These are phyloP conservation scores for Thereva nobilitata DNA, from an alignment of 2,888 invertebrate species.

Conservation along the genomic window DNA sequence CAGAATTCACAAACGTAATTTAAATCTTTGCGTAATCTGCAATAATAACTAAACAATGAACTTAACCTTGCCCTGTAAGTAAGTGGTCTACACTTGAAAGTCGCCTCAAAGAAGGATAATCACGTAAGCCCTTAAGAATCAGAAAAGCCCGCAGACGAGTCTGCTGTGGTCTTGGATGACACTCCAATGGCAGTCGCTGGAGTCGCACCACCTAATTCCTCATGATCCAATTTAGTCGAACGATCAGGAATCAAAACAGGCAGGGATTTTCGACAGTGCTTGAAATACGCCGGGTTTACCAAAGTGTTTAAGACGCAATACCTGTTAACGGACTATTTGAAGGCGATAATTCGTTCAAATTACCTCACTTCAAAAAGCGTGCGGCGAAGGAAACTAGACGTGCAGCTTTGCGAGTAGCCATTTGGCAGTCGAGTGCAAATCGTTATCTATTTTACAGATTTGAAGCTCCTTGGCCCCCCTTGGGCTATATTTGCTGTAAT, in stretches of 20 bases:
- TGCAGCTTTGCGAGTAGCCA: no score
- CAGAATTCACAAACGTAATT: background rate
- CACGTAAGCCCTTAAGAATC: conserved; percentile 36
- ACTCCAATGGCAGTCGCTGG: background rate
- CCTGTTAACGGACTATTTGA: no score
- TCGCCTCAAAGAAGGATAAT: conserved; percentile 36
- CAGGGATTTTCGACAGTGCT: no score
- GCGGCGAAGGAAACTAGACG: no score
- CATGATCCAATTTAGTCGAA: conserved; percentile 7
- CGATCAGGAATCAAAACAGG: background rate
- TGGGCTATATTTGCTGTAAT: no score
- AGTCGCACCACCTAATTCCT: background rate
- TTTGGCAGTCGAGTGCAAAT: no score
- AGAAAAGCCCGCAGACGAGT: conserved; percentile 28
- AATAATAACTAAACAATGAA: background rate
- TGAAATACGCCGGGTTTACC: no score
- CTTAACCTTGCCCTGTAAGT: conserved; percentile 3
- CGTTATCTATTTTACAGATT: no score
- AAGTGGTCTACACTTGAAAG: conserved; percentile 14
- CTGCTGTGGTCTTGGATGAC: background rate
- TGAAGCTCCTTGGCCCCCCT: no score
- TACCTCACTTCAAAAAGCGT: no score
- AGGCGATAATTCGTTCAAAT: no score
- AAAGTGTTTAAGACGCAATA: no score
- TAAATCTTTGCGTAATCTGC: conserved; percentile 6